Evolutionary conservation across 2,888 invertebrate species (phyloP).

Genomic region (Isoperla grammatica): DNA sequence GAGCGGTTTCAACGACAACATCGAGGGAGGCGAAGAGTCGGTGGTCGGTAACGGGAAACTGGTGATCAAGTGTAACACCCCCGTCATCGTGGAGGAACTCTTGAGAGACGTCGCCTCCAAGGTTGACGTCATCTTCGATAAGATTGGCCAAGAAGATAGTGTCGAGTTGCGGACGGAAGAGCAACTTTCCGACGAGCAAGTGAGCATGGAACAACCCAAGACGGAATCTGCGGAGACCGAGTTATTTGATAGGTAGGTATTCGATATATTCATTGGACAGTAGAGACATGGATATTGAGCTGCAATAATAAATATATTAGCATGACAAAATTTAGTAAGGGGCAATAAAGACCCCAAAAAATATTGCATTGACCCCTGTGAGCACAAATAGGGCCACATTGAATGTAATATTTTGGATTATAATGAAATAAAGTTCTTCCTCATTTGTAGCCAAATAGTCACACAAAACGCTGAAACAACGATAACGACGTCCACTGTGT

Average conservation of each 20-base stretch:
- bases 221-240: conserved; percentile 22
- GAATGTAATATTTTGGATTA: too few relatives aligned
- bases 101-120: conserved; percentile 43
- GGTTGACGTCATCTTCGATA: conserved; percentile 44
- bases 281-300: too few relatives aligned
- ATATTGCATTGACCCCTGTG: too few relatives aligned
- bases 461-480: too few relatives aligned
- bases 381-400: too few relatives aligned
- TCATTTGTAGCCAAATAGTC: too few relatives aligned
- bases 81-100: conserved; percentile 40
- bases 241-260: conserved; percentile 26
- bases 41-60: conserved; percentile 31
- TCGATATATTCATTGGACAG: too few relatives aligned
- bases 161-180: neutral
- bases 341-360: too few relatives aligned
- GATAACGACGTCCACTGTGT: too few relatives aligned
- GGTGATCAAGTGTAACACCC: conserved; percentile 40
- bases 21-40: conserved; percentile 18
- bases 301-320: neutral
- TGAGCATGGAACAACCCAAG: conserved; percentile 4
- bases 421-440: too few relatives aligned
- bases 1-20: conserved; percentile 16
- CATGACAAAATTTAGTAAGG: too few relatives aligned
- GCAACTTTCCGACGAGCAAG: neutral
- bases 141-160: conserved; percentile 28